Evolutionary conservation across 2,797 vertebrate genomes (phyloP).

Genomic region (Gambusia yucatana): DNA sequence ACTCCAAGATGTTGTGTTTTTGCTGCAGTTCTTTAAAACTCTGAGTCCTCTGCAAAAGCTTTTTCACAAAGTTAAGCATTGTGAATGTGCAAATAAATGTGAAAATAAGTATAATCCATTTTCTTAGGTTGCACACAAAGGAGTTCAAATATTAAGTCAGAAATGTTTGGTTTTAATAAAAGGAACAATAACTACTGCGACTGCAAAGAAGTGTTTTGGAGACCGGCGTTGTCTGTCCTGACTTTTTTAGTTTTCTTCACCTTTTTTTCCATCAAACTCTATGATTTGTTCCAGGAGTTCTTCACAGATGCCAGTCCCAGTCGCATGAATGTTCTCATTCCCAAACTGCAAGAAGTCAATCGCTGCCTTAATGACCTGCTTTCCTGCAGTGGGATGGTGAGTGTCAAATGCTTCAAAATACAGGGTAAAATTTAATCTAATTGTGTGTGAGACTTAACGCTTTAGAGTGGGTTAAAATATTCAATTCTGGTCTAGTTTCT

Average conservation of each 20-base stretch:
- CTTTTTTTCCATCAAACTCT: neutral
- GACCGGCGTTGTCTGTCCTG: neutral
- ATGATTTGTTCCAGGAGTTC: constrained; percentile 79
- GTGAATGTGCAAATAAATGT: neutral
- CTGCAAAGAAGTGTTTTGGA: neutral
- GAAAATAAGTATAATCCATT: neutral
- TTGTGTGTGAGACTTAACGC: neutral
- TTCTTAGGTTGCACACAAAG: neutral
- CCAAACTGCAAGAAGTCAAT: constrained; percentile 92
- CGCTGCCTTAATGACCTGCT: constrained; percentile 90
- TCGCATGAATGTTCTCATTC: constrained; percentile 83
- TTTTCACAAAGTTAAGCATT: neutral
- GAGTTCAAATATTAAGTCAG: neutral
- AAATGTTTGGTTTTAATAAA: neutral
- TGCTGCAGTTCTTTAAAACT: neutral
- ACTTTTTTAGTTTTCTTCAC: neutral
- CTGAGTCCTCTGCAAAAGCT: neutral
- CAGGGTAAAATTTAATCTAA: neutral
- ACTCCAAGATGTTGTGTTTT: neutral
- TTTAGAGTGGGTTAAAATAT: neutral
- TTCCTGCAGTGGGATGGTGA: constrained; percentile 84
- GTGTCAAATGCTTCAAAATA: constrained; percentile 27
- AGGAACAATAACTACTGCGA: too few species aligned
- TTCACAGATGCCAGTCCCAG: constrained; percentile 79
- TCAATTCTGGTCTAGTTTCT: neutral